These are phyloP conservation scores for Latrodectus geometricus DNA, from an alignment of 1,140 invertebrate species.

Conservation along the genomic window DNA sequence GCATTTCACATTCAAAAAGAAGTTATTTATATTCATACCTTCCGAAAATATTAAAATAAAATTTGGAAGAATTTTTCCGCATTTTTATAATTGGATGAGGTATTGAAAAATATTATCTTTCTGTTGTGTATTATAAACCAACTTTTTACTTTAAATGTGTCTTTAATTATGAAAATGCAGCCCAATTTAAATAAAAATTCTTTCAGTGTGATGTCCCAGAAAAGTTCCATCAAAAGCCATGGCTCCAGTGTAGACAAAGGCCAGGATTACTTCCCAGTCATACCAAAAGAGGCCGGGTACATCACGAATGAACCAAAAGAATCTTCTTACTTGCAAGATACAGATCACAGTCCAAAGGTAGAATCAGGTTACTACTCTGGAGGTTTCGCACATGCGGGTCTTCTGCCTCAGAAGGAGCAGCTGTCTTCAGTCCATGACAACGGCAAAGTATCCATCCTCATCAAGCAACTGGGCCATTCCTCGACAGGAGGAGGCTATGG, in stretches of 20 bases:
- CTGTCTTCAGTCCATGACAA: background rate
- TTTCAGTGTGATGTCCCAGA: background rate
- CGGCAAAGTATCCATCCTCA: slow-evolving; percentile 30
- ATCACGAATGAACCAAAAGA: background rate
- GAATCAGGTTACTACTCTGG: background rate
- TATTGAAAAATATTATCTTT: too few relatives aligned
- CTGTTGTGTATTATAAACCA: background rate
- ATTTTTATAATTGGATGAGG: too few relatives aligned
- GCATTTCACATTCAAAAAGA: too few relatives aligned
- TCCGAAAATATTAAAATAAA: too few relatives aligned
- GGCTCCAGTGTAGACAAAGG: background rate
- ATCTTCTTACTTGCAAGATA: background rate
- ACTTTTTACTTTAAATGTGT: background rate
- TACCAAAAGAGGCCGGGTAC: slow-evolving; percentile 32
- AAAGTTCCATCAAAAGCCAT: background rate
- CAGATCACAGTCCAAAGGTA: background rate
- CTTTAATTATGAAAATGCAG: background rate
- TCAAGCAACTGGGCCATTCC: slow-evolving; percentile 45
- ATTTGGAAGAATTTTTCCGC: too few relatives aligned
- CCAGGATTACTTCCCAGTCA: background rate
- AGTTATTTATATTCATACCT: too few relatives aligned
- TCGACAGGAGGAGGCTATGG: background rate
- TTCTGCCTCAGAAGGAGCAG: background rate
- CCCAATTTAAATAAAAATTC: too few relatives aligned
- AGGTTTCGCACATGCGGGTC: background rate